Percentiles rank a stretch among this genome's conserved stretches.
phyloP scores from a whole-genome alignment of 1,140 invertebrate genomes.

The Drosophila santomea region DNA sequence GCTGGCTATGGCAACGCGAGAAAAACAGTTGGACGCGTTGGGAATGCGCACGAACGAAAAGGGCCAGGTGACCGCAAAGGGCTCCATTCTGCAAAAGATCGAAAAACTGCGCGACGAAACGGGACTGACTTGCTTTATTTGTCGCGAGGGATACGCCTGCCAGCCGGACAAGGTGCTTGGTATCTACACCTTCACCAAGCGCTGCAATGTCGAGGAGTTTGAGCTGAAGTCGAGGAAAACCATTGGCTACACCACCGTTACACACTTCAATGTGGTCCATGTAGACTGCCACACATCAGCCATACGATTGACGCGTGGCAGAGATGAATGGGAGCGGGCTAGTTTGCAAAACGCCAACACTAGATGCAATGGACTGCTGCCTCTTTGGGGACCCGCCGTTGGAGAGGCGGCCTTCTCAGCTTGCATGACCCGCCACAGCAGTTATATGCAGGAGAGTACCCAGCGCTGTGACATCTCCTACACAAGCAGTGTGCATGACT shows the following conservation, averaged over 20 bases:
- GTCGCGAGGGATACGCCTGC: constrained; percentile 98
- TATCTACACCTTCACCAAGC: constrained; percentile 98
- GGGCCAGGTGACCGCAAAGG: constrained; percentile 96
- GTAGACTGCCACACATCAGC: constrained; percentile 99
- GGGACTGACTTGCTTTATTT: constrained; percentile 98
- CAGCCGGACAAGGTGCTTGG: constrained; percentile 96
- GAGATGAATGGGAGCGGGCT: constrained; percentile 99
- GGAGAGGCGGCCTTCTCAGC: constrained; percentile 97
- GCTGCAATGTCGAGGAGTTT: constrained; percentile 97
- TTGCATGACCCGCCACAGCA: constrained; percentile 95
- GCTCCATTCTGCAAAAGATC: constrained; percentile 95
- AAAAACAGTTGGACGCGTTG: constrained; percentile 96
- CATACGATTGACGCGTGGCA: constrained; percentile 89
- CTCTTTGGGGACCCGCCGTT: constrained; percentile 98
- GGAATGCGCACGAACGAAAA: constrained; percentile 98
- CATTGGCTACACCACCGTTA: constrained; percentile 96
- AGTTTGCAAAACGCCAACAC: constrained; percentile 99
- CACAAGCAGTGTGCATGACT: constrained; percentile 95
- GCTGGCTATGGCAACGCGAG: constrained; percentile 98
- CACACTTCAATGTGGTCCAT: constrained; percentile 99
- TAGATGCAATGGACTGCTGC: constrained; percentile 97
- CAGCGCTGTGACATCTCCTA: constrained; percentile 95
- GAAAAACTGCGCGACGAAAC: constrained; percentile 97
- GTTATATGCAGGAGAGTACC: constrained; percentile 93
- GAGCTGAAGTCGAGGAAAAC: constrained; percentile 94